Evolutionary conservation across 1,140 invertebrate species (phyloP), one percentile per base, ranked within the genome.

Genomic region (Trypoxylus dichotomus): DNA sequence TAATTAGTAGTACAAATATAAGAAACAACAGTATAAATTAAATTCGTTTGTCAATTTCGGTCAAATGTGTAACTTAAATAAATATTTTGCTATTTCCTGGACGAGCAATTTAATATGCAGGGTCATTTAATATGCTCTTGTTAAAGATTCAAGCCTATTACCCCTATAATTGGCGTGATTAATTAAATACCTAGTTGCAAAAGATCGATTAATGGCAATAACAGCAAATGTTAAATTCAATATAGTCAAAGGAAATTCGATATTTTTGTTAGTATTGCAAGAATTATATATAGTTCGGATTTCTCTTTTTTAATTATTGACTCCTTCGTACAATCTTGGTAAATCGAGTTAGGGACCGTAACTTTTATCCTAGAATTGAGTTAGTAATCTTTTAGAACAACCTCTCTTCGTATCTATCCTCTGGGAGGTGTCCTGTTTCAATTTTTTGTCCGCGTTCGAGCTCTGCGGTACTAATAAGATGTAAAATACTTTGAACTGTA

Each of bases 321-420:
- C 24, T 27, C 25, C 24, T 27, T 27, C 60, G 60, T 63, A 63
- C 60, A 63, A 63, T 63, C 1, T 24, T 63, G 19, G 60, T 24
- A 63, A 63, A 63, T 63, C 24, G 60, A 63, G 60, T 63, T 63
- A 63, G 60, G 3, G 3, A 7, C 13, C 19, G 3, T 63, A 63
- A 63, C 60, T 63, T 63, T 63, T 63, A 63, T 63, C 60, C 24
- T 63, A 63, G 60, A 63, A 63, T 63, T 63, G 60, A 63, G 60
- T 63, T 63, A 63, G 60, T 27, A 63, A 63, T 63, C 60, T 63
- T 63, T 63, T 63, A 63, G 60, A 24, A 63, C 21, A 63, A 24
- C 2, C 13, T 19, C 60, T 1, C 19, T 25, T 27, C 10, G 19
- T 63, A 47, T n/a, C n/a, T 47, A 47, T 47, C 43, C 43, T 63